Percentiles rank a stretch among this genome's conserved stretches.
Evolutionary conservation across 2,113 vertebrate species (phyloP).

Genomic region (Alouatta palliata): DNA sequence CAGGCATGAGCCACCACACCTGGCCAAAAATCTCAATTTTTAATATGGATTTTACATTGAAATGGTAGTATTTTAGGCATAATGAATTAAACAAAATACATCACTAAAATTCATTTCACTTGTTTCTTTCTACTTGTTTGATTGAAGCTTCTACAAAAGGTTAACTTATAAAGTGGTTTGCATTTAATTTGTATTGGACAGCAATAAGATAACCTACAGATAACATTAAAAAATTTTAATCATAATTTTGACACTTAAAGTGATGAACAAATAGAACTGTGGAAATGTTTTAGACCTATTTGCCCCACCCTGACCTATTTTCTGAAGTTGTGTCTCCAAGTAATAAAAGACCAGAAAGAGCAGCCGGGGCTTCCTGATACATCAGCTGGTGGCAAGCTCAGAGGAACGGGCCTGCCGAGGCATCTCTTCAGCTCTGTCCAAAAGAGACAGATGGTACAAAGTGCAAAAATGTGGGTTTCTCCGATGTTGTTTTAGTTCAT

Average conservation of each 20-base stretch:
- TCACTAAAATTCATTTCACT: not conserved
- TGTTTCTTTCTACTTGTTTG: not conserved
- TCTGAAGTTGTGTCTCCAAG: not conserved
- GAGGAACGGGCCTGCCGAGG: not conserved
- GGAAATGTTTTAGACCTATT: not conserved
- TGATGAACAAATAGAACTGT: not conserved
- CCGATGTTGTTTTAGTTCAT: not conserved
- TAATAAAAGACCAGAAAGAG: not conserved
- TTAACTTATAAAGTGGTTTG: not conserved
- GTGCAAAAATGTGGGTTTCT: not conserved
- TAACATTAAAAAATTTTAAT: not conserved
- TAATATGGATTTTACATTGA: not conserved
- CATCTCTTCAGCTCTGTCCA: not conserved
- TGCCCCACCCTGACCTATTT: not conserved
- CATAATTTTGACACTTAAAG: conserved; percentile 13
- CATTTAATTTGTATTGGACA: not conserved
- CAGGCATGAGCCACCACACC: no score
- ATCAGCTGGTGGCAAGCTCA: not conserved
- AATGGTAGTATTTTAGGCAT: not conserved
- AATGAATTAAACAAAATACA: not conserved
- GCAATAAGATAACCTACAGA: not conserved
- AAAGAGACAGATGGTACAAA: not conserved
- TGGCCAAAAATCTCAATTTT: not conserved
- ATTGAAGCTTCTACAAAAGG: not conserved
- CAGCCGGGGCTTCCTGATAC: not conserved